These are phyloP conservation scores for Scaptodrosophila latifasciaeformis DNA, from an alignment of 2,888 invertebrate genomes.

Conservation along the genomic window DNA sequence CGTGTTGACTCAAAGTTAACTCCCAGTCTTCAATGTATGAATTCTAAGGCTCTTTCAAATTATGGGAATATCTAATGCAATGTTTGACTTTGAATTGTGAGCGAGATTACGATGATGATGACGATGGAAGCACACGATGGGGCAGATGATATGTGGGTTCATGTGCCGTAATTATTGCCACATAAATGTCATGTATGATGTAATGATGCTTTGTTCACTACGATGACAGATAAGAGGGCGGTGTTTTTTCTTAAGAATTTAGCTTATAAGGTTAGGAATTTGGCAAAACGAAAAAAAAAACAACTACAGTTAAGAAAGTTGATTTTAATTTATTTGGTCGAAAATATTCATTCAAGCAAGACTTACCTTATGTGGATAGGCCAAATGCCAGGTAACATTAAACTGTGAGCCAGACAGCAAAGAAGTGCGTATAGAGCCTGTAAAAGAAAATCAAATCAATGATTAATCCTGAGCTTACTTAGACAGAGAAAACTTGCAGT, in stretches of 20 bases:
- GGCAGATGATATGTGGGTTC: slow-evolving; percentile 21
- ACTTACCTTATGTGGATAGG: slow-evolving; percentile 92
- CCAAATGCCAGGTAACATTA: slow-evolving; percentile 94
- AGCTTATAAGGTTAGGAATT: slow-evolving; percentile 6
- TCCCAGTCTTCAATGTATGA: slow-evolving; percentile 23
- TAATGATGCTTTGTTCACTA: slow-evolving; percentile 21
- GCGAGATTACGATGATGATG: too few relatives aligned
- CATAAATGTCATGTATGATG: slow-evolving; percentile 18
- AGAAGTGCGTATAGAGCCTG: slow-evolving; percentile 87
- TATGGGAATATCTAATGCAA: slow-evolving; percentile 54
- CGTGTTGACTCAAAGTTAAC: slow-evolving; percentile 18
- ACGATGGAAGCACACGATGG: too few relatives aligned
- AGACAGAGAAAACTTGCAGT: too few relatives aligned
- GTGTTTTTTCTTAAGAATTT: neutral
- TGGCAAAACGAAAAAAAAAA: too few relatives aligned
- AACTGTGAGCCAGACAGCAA: slow-evolving; percentile 88
- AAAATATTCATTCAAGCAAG: too few relatives aligned
- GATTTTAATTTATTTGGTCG: too few relatives aligned
- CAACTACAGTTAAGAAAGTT: too few relatives aligned
- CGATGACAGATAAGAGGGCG: slow-evolving; percentile 35
- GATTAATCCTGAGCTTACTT: too few relatives aligned
- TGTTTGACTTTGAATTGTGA: slow-evolving; percentile 38
- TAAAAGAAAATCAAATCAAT: slow-evolving; percentile 69
- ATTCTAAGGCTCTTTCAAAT: slow-evolving; percentile 29
- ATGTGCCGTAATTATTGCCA: slow-evolving; percentile 59